Conservation (phyloP, 1,140 invertebrate species). For the Psilanteris sp. region DNA sequence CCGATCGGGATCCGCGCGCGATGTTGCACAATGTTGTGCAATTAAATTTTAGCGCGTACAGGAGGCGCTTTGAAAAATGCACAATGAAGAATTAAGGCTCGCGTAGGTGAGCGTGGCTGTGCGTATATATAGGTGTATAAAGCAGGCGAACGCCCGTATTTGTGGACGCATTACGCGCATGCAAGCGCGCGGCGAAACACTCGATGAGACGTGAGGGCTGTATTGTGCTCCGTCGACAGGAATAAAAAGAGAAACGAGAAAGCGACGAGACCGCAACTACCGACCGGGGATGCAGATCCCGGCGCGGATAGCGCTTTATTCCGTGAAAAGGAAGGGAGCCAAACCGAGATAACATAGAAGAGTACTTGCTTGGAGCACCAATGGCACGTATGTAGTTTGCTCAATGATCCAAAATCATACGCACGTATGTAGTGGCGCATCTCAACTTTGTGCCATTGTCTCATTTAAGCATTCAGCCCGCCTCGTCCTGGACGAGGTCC, state of each 20-base stretch:
- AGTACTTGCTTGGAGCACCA: conserved; percentile 59
- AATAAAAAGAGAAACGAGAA: conserved; percentile 63
- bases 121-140: conserved; percentile 46
- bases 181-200: conserved; percentile 60
- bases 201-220: conserved; percentile 64
- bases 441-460: conserved; percentile 49
- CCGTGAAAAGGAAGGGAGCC: conserved; percentile 67
- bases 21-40: too few species aligned
- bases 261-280: conserved; percentile 61
- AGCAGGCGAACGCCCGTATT: conserved; percentile 47
- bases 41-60: conserved; percentile 47
- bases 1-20: too few species aligned
- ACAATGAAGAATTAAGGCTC: conserved; percentile 57
- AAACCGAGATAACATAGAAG: conserved; percentile 67
- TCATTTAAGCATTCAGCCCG: conserved; percentile 6
- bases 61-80: conserved; percentile 42
- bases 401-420: conserved; percentile 61
- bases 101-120: conserved; percentile 28
- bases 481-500: conserved; percentile 1
- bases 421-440: conserved; percentile 34
- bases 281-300: conserved; percentile 62
- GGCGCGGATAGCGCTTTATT: conserved; percentile 71
- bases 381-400: conserved; percentile 52
- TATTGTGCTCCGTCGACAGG: conserved; percentile 58
- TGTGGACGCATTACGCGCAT: conserved; percentile 63